Evolutionary conservation across 1,140 invertebrate species (phyloP), one percentile per base, ranked within the genome.

Genomic region (Leptinotarsa defecta): DNA sequence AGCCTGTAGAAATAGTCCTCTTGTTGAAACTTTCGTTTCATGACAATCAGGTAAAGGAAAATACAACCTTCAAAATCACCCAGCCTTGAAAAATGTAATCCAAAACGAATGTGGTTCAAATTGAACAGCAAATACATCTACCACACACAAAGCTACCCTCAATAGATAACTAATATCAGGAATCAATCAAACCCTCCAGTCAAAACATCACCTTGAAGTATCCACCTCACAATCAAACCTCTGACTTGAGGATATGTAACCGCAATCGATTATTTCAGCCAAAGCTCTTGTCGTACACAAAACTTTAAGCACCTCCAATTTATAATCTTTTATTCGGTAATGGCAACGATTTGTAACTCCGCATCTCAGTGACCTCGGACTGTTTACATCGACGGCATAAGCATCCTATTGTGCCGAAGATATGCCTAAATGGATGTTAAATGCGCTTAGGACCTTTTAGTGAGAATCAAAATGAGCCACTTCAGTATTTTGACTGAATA

Each of bases 301-400:
- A 65, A 65, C 27, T 15, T 76, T 75, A 76, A 81, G 80, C 78
- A 79, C 77, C 71, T 62, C 76, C 80, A 80, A 81, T 81, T 79
- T 81, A 81, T 81, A 73, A 78, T 79, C 80, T 80, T 81, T 81
- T 81, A 81, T 80, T 79, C 75, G 76, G 78, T 78, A 81, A 81
- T 74, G 79, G 77, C 77, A 76, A 72, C 77, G 69, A 81, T 81
- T 80, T 81, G 80, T 81, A 76, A 77, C 77, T 78, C 76, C 76
- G 61, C 73, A 78, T 76, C 74, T 77, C 76, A 73, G 73, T 77
- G 74, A 65, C 76, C 69, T 72, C 73, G 67, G 69, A 71, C 64
- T 76, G 79, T 80, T 80, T 80, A 80, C 75, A 80, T 72, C 75
- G 73, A 78, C 48, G 76, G 52, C 73, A 64, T 74, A 43, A 71